Evolutionary conservation across 1,140 invertebrate species (phyloP).

Genomic region (Colletes latitarsis): DNA sequence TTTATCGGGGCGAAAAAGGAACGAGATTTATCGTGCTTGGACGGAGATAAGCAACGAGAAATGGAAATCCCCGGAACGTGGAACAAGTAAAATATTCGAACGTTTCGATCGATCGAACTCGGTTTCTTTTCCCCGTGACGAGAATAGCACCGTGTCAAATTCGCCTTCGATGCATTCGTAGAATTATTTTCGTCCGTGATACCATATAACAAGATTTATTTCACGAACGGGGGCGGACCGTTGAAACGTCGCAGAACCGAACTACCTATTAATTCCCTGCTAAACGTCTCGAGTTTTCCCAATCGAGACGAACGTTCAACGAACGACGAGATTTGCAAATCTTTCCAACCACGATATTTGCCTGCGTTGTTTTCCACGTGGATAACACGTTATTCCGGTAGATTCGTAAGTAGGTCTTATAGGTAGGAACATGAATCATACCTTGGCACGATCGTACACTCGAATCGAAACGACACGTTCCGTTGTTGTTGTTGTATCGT

Average conservation of each 20-base stretch:
- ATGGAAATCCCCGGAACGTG: slow-evolving; percentile 24
- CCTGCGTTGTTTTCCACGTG: not conserved
- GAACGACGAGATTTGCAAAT: not conserved
- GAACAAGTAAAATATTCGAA: too few relatives aligned
- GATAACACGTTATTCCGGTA: slow-evolving; percentile 4
- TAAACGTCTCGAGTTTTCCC: not conserved
- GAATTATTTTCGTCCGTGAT: too few relatives aligned
- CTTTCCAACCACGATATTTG: not conserved
- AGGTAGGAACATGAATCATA: slow-evolving; percentile 31
- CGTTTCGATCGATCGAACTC: too few relatives aligned
- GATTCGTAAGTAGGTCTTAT: slow-evolving; percentile 11
- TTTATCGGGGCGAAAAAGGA: not conserved
- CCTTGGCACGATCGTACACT: slow-evolving; percentile 8
- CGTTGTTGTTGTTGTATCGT: not conserved
- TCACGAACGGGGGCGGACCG: slow-evolving; percentile 47
- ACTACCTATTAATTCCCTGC: not conserved
- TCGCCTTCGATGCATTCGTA: slow-evolving; percentile 10
- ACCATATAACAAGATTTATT: slow-evolving; percentile 40
- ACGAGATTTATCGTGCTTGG: slow-evolving; percentile 35
- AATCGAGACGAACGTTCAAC: not conserved
- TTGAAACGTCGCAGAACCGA: slow-evolving; percentile 41
- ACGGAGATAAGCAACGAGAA: slow-evolving; percentile 26
- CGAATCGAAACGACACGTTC: slow-evolving; percentile 1
- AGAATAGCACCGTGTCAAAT: not conserved
- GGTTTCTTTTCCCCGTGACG: too few relatives aligned